Conservation (phyloP, 2,888 invertebrate genomes). For the Microctonus hyperodae region DNA sequence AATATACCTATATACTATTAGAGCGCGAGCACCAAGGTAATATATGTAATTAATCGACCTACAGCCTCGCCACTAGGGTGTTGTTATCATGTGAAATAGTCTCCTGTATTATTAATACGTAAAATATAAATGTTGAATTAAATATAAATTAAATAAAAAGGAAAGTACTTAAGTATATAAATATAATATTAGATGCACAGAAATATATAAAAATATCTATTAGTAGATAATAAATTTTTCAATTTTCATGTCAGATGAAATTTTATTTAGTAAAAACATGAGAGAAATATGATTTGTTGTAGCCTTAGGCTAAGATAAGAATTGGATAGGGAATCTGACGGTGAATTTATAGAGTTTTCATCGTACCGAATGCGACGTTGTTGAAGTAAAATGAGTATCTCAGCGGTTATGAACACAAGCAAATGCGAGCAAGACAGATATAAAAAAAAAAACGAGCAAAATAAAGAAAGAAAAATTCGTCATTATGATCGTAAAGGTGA, state of each 20-base stretch:
- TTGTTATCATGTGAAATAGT: slow-evolving; percentile 37
- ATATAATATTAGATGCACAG: background rate
- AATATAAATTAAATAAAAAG: background rate
- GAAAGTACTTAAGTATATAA: background rate
- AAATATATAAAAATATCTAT: background rate
- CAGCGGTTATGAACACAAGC: background rate
- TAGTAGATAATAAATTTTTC: background rate
- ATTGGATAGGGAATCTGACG: background rate
- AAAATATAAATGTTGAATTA: background rate
- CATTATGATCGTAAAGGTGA: slow-evolving; percentile 1
- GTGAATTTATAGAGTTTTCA: slow-evolving; percentile 9
- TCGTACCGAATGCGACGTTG: background rate
- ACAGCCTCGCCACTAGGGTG: slow-evolving; percentile 24
- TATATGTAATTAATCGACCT: slow-evolving; percentile 38
- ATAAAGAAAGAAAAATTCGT: slow-evolving; percentile 5
- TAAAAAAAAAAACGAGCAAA: slow-evolving; percentile 5
- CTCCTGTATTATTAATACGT: slow-evolving; percentile 33
- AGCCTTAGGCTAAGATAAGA: slow-evolving; percentile 11
- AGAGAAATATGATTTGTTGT: slow-evolving; percentile 12
- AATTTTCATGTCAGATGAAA: background rate
- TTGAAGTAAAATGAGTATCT: slow-evolving; percentile 6
- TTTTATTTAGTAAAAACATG: background rate
- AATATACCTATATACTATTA: background rate
- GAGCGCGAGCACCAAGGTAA: slow-evolving; percentile 16
- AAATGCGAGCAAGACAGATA: background rate